phyloP scores from a whole-genome alignment of 1,140 invertebrate species.

The Drosophila ananassae region DNA sequence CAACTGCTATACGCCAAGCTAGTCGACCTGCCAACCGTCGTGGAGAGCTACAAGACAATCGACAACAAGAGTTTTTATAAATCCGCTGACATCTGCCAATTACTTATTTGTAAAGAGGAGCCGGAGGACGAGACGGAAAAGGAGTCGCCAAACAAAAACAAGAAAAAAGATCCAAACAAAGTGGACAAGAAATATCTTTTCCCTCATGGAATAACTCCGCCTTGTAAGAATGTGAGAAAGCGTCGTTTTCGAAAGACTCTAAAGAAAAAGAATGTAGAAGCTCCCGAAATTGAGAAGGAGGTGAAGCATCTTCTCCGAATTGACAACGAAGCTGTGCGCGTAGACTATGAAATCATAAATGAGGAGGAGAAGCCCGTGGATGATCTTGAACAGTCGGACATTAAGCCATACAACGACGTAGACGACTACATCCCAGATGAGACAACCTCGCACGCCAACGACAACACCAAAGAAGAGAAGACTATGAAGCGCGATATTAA shows the following conservation, averaged over 20 bases:
- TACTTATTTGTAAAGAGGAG: slow-evolving; percentile 94
- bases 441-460: slow-evolving; percentile 51
- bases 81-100: slow-evolving; percentile 97
- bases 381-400: slow-evolving; percentile 73
- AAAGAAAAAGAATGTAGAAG: slow-evolving; percentile 98
- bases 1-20: slow-evolving; percentile 94
- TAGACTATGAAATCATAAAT: slow-evolving; percentile 96
- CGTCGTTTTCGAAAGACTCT: slow-evolving; percentile 97
- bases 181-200: slow-evolving; percentile 97
- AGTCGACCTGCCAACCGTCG: slow-evolving; percentile 95
- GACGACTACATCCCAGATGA: slow-evolving; percentile 84
- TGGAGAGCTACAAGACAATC: slow-evolving; percentile 97
- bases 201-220: slow-evolving; percentile 97
- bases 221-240: slow-evolving; percentile 97
- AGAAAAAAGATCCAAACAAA: slow-evolving; percentile 95
- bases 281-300: slow-evolving; percentile 99
- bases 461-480: slow-evolving; percentile 63
- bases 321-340: slow-evolving; percentile 96
- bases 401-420: slow-evolving; percentile 86
- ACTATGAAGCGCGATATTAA: slow-evolving; percentile 75
- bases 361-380: slow-evolving; percentile 89
- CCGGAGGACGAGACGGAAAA: slow-evolving; percentile 92
- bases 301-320: slow-evolving; percentile 94
- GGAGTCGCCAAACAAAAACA: slow-evolving; percentile 92
- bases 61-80: slow-evolving; percentile 99